These are phyloP conservation scores for Callyntrura sp. DNA, from an alignment of 2,888 invertebrate species.

Conservation along the genomic window DNA sequence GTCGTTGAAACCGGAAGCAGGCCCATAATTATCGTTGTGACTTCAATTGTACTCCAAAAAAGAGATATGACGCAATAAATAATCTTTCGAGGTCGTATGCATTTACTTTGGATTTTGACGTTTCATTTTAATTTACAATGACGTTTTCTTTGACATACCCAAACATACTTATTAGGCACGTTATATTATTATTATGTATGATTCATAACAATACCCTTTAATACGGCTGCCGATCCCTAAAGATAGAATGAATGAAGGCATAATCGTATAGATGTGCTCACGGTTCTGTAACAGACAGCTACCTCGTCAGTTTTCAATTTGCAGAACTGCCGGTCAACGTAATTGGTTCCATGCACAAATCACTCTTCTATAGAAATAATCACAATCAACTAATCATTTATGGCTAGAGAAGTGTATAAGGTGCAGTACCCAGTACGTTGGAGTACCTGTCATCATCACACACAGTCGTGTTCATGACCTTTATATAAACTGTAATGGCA, in stretches of 20 bases:
- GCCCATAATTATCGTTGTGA: neutral
- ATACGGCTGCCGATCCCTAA: neutral
- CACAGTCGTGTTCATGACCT: constrained; percentile 38
- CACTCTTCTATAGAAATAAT: neutral
- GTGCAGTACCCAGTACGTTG: neutral
- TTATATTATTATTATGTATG: constrained; percentile 11
- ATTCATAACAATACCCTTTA: neutral
- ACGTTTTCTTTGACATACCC: neutral
- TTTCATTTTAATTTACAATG: constrained; percentile 15
- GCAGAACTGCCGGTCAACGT: neutral
- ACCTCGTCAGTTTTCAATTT: neutral
- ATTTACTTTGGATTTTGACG: neutral
- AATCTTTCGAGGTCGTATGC: constrained; percentile 52
- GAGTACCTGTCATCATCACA: neutral
- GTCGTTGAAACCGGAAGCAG: constrained; percentile 63
- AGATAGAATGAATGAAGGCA: neutral
- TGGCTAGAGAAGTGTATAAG: neutral
- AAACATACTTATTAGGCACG: neutral
- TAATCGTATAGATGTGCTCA: neutral
- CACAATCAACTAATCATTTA: neutral
- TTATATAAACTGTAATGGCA: constrained; percentile 43
- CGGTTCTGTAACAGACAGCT: constrained; percentile 24
- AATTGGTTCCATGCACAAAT: neutral
- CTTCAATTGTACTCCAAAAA: constrained; percentile 9
- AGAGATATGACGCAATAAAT: constrained; percentile 68